A percentile compares a stretch with the other conserved stretches of the same genome.
Evolutionary conservation across 1,140 invertebrate species (phyloP).

Genomic region (Druon quercuslanigerum): DNA sequence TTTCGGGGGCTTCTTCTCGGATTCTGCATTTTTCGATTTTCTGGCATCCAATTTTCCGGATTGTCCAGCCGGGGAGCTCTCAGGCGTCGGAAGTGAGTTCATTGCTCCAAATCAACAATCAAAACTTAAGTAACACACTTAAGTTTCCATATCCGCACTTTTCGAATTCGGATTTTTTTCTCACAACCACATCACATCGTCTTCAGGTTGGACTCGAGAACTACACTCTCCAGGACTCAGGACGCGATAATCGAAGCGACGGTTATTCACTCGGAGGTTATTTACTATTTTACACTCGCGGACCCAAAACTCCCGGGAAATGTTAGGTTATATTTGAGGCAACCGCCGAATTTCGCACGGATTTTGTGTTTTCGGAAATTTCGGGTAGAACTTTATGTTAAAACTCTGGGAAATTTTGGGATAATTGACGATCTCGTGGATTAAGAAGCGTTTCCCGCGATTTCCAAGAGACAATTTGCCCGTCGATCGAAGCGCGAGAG

Average conservation of each 20-base stretch:
- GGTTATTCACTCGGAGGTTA: background rate
- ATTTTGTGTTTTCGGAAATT: background rate
- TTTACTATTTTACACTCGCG: background rate
- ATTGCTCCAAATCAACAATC: background rate
- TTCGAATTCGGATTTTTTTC: background rate
- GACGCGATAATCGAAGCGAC: background rate
- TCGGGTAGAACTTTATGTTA: background rate
- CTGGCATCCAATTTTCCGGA: background rate
- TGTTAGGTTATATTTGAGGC: background rate
- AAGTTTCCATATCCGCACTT: background rate
- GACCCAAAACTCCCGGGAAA: background rate
- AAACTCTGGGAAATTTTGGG: background rate
- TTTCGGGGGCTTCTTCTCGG: background rate
- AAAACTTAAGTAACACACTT: background rate
- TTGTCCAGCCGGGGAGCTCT: background rate
- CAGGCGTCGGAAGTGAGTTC: conserved; percentile 18
- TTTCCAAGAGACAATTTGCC: background rate
- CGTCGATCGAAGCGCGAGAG: background rate
- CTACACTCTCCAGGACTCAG: too few species aligned
- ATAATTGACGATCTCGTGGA: background rate
- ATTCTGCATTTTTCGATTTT: background rate
- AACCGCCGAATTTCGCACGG: background rate
- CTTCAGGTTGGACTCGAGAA: too few species aligned
- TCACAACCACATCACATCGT: background rate
- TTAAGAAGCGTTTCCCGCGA: conserved; percentile 18